Evolutionary conservation across 1,140 invertebrate species (phyloP), one percentile per base, ranked within the genome.

Genomic region (Babylonia areolata): DNA sequence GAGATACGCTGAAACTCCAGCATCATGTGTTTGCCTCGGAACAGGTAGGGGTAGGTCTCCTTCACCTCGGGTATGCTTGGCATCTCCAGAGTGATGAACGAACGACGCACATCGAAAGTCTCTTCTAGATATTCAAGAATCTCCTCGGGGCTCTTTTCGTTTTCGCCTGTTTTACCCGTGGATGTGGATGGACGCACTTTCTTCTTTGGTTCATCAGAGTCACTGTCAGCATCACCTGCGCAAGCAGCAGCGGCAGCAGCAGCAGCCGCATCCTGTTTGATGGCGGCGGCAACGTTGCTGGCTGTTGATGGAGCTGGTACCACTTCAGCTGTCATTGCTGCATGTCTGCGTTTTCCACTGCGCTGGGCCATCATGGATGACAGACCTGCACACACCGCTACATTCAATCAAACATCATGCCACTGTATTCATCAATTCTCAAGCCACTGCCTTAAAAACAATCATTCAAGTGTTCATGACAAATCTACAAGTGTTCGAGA

Each of bases 1-100:
- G 91, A 92, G 33, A 93, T 91, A 40, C 92, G 85, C 85, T 92
- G 90, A 85, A 93, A 93, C 77, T 93, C 92, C 39, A 89, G 84
- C 81, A 93, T 83, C 78, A 93, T 90, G 81, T 93, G 91, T 73
- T 92, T 91, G 39, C 90, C 90, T 2, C 87, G 88, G 78, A 93
- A 93, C 20, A 93, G 81, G 39, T 92, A 88, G 15, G 92, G 92
- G 84, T 92, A 93, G 46, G 88, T 91, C 64, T 92, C 90, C 84
- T 90, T 90, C 17, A 93, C 88, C 75, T 90, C 88, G 12, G 90
- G 88, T 69, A 92, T 91, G 3, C 90, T 88, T 17, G 92, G 92
- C 88, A 91, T 89, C 82, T 93, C 92, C 73, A 92, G 87, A 23
- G 91, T 92, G 5, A 93, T 93, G 75, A 92, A 93, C n/a, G 89